phyloP scores from a whole-genome alignment of 2,113 vertebrate species.

The Pampusana beccarii region DNA sequence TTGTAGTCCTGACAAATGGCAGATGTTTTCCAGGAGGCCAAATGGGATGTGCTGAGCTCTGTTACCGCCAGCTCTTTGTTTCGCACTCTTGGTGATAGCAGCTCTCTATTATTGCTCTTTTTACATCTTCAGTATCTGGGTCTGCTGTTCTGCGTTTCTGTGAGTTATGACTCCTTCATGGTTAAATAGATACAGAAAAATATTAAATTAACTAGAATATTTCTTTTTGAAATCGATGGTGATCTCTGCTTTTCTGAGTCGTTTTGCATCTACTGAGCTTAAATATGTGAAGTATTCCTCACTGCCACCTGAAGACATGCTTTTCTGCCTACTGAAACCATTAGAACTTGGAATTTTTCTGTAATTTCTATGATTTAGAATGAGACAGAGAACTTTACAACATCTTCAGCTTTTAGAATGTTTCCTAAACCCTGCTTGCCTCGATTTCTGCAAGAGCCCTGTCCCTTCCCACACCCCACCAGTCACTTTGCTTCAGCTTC shows the following conservation, averaged over 20 bases:
- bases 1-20: constrained; percentile 33
- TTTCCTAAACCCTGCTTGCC: not conserved
- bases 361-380: not conserved
- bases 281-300: not conserved
- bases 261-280: not conserved
- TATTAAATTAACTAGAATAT: not conserved
- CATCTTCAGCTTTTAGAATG: not conserved
- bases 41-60: not conserved
- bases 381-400: not conserved
- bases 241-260: not conserved
- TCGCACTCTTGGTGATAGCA: not conserved
- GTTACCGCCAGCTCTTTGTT: not conserved
- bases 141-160: not conserved
- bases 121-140: not conserved
- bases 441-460: fast-evolving
- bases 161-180: not conserved
- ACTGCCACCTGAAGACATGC: not conserved
- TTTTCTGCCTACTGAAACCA: not conserved
- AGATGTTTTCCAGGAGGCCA: constrained; percentile 61
- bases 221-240: not conserved
- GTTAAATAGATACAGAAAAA: not conserved
- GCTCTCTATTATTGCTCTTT: not conserved
- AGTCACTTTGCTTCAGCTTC: fast-evolving
- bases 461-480: not conserved
- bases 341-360: not conserved